Percentiles rank a stretch among this genome's conserved stretches.
phyloP scores from a whole-genome alignment of 2,888 invertebrate species.

The Fabriciana adippe region DNA sequence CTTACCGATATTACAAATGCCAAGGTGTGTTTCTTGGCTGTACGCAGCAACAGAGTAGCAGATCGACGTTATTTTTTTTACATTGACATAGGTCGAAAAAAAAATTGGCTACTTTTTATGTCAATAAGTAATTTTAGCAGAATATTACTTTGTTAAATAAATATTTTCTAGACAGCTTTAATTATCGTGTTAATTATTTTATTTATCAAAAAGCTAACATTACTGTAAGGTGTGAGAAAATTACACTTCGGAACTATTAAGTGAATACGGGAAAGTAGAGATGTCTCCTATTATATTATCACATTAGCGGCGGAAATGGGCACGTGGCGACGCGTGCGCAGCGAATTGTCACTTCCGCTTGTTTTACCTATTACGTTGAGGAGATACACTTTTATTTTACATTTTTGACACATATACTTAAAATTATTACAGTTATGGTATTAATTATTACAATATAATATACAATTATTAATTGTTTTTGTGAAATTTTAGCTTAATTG shows the following conservation, averaged over 20 bases:
- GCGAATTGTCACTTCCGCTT: constrained; percentile 75
- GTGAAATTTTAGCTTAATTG: no score
- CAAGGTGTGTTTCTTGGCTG: no score
- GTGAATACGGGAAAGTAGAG: constrained; percentile 65
- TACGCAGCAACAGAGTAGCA: no score
- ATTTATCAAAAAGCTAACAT: background rate
- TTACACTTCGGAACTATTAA: constrained; percentile 36
- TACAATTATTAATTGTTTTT: no score
- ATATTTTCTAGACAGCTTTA: no score
- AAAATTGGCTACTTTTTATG: no score
- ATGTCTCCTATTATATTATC: constrained; percentile 81
- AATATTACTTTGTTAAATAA: no score
- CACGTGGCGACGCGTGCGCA: constrained; percentile 74
- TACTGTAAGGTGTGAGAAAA: constrained; percentile 32
- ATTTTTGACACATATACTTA: background rate
- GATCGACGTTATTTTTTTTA: no score
- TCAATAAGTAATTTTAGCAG: no score
- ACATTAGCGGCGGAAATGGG: constrained; percentile 72
- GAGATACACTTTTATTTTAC: constrained; percentile 22
- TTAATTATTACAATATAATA: no score
- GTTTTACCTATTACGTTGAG: constrained; percentile 19
- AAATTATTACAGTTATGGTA: background rate
- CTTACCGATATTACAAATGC: no score
- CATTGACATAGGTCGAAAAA: no score
- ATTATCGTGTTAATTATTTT: background rate